phyloP scores from a whole-genome alignment of 2,113 vertebrate species.

The Galemys pyrenaicus region DNA sequence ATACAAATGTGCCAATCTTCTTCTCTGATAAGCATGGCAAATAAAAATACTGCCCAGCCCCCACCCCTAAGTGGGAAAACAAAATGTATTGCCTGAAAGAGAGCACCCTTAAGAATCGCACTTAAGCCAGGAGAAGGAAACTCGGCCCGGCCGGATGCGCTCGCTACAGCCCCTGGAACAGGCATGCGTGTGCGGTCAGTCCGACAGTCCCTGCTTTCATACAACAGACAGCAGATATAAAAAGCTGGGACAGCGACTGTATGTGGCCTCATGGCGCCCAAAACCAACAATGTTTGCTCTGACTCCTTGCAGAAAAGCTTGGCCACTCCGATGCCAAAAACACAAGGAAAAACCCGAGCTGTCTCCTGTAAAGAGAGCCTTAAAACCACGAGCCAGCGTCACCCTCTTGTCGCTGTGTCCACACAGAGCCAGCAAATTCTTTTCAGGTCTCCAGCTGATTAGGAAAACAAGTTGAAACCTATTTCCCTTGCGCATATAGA shows the following conservation, averaged over 20 bases:
- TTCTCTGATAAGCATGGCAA: not conserved
- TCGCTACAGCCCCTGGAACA: not conserved
- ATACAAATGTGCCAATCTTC: too few relatives aligned
- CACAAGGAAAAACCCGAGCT: too few relatives aligned
- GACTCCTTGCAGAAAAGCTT: not conserved
- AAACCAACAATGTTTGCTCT: not conserved
- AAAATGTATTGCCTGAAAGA: not conserved
- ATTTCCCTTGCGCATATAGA: too few relatives aligned
- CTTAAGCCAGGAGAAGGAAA: too few relatives aligned
- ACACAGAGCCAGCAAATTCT: too few relatives aligned
- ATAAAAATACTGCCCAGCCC: too few relatives aligned
- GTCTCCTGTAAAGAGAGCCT: too few relatives aligned
- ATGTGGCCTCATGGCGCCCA: not conserved
- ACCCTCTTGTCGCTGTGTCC: too few relatives aligned
- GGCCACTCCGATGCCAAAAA: not conserved
- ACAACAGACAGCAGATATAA: not conserved
- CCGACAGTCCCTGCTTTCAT: not conserved
- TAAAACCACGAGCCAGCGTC: too few relatives aligned
- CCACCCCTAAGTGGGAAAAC: not conserved
- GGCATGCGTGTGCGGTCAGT: fast-evolving
- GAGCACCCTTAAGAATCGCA: not conserved
- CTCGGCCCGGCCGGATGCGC: too few relatives aligned
- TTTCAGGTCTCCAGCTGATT: too few relatives aligned
- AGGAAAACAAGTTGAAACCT: too few relatives aligned
- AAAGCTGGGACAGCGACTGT: not conserved